Evolutionary conservation across 2,888 invertebrate species (phyloP).

Genomic region (Caenorhabditis sinica): DNA sequence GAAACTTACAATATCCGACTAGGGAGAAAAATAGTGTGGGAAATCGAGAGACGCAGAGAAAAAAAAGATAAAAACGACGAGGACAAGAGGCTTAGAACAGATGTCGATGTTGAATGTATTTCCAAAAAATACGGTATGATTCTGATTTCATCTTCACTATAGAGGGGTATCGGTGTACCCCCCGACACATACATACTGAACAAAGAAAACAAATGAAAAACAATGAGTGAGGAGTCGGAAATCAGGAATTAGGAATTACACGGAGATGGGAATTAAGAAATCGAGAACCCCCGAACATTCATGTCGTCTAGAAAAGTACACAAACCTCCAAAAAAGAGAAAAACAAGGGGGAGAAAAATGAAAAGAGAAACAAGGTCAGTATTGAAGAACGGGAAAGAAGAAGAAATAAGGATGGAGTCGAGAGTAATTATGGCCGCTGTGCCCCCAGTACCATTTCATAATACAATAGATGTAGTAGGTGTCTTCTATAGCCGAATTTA

Average conservation of each 20-base stretch:
- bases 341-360: not conserved
- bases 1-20: too few relatives aligned
- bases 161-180: too few relatives aligned
- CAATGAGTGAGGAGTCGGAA: not conserved
- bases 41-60: too few relatives aligned
- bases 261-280: conserved; percentile 9
- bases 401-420: conserved; percentile 20
- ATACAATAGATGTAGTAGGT: conserved; percentile 19
- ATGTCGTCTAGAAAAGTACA: not conserved
- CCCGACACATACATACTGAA: not conserved
- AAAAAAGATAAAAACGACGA: too few relatives aligned
- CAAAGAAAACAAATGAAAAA: too few relatives aligned
- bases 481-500: too few relatives aligned
- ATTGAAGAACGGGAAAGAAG: not conserved
- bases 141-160: too few relatives aligned
- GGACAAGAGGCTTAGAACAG: too few relatives aligned
- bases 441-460: conserved; percentile 1
- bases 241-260: conserved; percentile 28
- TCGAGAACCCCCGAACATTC: not conserved
- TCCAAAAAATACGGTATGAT: too few relatives aligned
- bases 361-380: conserved; percentile 36
- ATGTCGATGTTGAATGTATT: too few relatives aligned
- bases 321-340: not conserved
- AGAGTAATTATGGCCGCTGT: conserved; percentile 42
- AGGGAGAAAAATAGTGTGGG: too few relatives aligned